A percentile compares a stretch with the other conserved stretches of the same genome.
Evolutionary conservation across 23 tunicate genomes (phyloP).

Genomic region (Styela plicata): DNA sequence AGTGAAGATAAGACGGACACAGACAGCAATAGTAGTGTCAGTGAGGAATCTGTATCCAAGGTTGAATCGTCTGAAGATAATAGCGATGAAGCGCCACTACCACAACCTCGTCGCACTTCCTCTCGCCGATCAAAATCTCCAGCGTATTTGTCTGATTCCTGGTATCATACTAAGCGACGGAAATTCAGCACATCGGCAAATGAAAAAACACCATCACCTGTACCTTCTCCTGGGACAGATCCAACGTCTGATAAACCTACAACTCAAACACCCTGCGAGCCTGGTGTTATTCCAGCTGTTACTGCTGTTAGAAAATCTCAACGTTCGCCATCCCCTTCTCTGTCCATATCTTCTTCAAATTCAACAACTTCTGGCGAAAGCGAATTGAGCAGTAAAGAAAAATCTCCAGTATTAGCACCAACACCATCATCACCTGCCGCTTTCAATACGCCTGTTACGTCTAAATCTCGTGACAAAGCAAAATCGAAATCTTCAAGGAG

Average conservation of each 20-base stretch:
- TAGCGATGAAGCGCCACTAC: slow-evolving; percentile 3
- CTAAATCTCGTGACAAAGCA: neutral
- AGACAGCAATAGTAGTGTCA: neutral
- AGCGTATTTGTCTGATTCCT: slow-evolving; percentile 60
- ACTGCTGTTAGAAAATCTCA: neutral
- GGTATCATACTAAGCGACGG: slow-evolving; percentile 35
- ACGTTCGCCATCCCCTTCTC: slow-evolving; percentile 7
- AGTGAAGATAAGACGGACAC: neutral
- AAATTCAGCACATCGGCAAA: slow-evolving; percentile 44
- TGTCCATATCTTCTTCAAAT: slow-evolving; percentile 10
- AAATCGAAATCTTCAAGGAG: neutral
- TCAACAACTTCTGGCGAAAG: neutral
- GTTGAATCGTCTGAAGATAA: neutral
- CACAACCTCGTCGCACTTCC: slow-evolving; percentile 47
- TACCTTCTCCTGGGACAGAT: neutral
- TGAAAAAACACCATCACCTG: neutral
- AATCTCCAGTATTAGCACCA: neutral
- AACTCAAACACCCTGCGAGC: neutral
- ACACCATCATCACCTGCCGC: neutral
- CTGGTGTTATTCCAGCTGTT: neutral
- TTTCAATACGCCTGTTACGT: neutral
- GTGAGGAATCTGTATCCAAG: neutral
- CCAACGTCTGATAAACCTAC: slow-evolving; percentile 18
- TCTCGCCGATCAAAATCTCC: slow-evolving; percentile 80
- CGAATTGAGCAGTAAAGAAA: neutral